Base-by-base conservation (phyloP, 2,113 vertebrate species). In the Stigmatopora argus region DNA sequence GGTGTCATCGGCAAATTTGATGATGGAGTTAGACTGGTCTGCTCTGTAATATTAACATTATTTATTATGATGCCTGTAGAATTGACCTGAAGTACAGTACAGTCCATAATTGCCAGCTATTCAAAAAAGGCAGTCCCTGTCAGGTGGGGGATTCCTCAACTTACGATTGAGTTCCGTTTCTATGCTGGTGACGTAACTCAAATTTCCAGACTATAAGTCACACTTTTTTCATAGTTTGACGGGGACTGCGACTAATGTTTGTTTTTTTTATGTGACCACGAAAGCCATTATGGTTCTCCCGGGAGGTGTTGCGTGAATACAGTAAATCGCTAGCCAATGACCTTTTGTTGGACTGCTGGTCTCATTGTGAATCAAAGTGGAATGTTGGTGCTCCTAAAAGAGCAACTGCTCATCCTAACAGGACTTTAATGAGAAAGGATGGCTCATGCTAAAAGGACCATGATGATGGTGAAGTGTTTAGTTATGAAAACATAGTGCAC, bases 281-380 rank as follows among this genome's bases (percentile, higher is more conserved):
- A 67, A 76, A 56, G 71, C 68, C 74, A 79, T 82, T 80, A 82
- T 78, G 74, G 79, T 15, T 70, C 85, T 80, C 81, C 79, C 73
- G 81, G 81, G 86, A 84, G 77, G 66, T 62, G 3, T 79, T 73
- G 68, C 78, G 82, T 78, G 78, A 78, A 83, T 78, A 78, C 73
- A 80, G 78, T 88, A 87, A 88, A 87, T 89, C 78, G 80, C 7
- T 10, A 70, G 72, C 41, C 70, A 45, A 57, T 85, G 82, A 87
- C 83, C 82, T 84, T 61, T 79, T 83, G 78, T 83, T 44, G 70
- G 79, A 77, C 56, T 71, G 77, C 75, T 77, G 78, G 78, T 82
- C 74, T 49, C 64, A 65, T 71, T 79, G 71, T 81, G 74, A 73
- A 73, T 83, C 72, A 14, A 67, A 71, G 75, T 69, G 73, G 78